phyloP scores from a whole-genome alignment of 2,888 invertebrate species.

The Drosophila peninsularis region DNA sequence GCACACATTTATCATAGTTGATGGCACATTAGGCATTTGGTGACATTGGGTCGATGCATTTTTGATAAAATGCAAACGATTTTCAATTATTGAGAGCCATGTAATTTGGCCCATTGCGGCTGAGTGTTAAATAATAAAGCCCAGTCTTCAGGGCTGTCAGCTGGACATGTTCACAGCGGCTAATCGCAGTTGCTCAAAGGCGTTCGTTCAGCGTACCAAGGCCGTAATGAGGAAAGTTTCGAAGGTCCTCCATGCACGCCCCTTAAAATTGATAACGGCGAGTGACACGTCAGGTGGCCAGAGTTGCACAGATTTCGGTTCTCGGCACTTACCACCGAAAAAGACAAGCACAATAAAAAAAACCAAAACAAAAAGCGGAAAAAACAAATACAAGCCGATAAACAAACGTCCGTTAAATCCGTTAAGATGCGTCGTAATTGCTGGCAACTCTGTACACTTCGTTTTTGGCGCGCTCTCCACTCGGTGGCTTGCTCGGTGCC shows the following conservation, averaged over 20 bases:
- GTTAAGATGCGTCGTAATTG: conserved; percentile 20
- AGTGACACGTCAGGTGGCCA: conserved; percentile 22
- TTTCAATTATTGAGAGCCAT: conserved; percentile 35
- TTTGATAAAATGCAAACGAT: conserved; percentile 23
- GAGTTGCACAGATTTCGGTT: conserved; percentile 34
- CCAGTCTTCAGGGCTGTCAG: conserved; percentile 24
- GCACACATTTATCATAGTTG: conserved; percentile 17
- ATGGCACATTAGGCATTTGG: conserved; percentile 16
- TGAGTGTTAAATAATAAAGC: conserved; percentile 25
- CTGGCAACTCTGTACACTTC: conserved; percentile 50
- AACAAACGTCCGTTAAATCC: conserved; percentile 1
- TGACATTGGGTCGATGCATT: conserved; percentile 23
- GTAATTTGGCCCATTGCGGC: conserved; percentile 13
- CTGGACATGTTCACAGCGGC: conserved; percentile 43
- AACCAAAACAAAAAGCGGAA: not conserved
- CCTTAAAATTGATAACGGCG: conserved; percentile 23
- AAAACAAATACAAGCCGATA: not conserved
- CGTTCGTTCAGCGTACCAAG: conserved; percentile 8
- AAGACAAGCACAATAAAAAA: not conserved
- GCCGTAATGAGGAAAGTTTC: conserved; percentile 13
- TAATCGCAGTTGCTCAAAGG: not conserved
- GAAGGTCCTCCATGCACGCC: conserved; percentile 9
- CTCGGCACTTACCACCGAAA: not conserved
- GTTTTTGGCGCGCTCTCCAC: conserved; percentile 56
- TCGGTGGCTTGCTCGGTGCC: conserved; percentile 19